Conservation (phyloP, 2,888 invertebrate species). For the Drosophila monieri region DNA sequence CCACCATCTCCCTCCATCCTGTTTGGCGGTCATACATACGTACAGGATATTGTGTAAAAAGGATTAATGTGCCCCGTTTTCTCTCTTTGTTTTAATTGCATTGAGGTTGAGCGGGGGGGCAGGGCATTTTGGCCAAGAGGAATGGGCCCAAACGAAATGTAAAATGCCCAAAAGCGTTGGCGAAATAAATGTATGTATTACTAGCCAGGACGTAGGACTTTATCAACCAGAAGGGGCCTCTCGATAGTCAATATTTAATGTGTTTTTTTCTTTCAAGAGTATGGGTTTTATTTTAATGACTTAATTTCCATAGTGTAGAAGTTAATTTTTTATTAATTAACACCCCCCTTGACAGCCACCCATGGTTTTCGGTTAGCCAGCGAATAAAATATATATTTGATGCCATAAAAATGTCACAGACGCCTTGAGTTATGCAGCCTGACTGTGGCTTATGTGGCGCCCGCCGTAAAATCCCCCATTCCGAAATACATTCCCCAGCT, state of each 20-base stretch:
- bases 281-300: not conserved
- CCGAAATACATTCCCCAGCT: conserved; percentile 7
- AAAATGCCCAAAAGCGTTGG: conserved; percentile 67
- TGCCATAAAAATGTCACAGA: conserved; percentile 79
- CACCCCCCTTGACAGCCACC: not conserved
- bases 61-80: conserved; percentile 73
- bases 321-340: not conserved
- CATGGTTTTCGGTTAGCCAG: conserved; percentile 27
- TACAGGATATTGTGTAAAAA: conserved; percentile 79
- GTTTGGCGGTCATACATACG: conserved; percentile 51
- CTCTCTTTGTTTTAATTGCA: conserved; percentile 71
- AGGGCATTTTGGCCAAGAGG: conserved; percentile 17
- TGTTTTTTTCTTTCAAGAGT: not conserved
- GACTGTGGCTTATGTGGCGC: conserved; percentile 70
- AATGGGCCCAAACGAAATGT: conserved; percentile 48
- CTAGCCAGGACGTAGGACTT: conserved; percentile 7
- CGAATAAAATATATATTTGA: conserved; percentile 68
- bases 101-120: conserved; percentile 39
- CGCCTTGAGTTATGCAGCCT: conserved; percentile 74
- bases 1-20: conserved; percentile 10
- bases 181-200: conserved; percentile 59
- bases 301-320: not conserved
- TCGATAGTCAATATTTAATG: not conserved
- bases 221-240: not conserved
- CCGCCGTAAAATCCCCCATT: conserved; percentile 23